These are phyloP conservation scores for Autographa pulchrina DNA, from an alignment of 2,888 invertebrate species.

Conservation along the genomic window DNA sequence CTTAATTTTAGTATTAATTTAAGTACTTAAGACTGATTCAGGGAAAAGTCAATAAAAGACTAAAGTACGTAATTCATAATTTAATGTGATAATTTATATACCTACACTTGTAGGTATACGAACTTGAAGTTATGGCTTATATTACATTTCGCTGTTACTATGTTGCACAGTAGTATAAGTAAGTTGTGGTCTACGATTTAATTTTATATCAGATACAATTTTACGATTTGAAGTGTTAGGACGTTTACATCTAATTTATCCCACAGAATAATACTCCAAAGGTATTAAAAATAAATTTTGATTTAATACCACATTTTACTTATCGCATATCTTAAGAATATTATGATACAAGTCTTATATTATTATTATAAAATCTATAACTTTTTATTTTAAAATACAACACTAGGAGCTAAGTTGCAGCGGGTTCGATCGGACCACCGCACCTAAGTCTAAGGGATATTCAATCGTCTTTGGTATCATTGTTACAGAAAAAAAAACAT, in stretches of 20 bases:
- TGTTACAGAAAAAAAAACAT: slow-evolving; percentile 80
- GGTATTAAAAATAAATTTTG: slow-evolving; percentile 85
- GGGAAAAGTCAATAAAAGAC: slow-evolving; percentile 65
- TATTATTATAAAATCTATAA: slow-evolving; percentile 81
- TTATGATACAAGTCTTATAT: slow-evolving; percentile 86
- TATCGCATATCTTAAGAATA: slow-evolving; percentile 74
- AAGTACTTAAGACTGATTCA: background rate
- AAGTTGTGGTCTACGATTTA: slow-evolving; percentile 63
- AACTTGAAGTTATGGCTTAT: slow-evolving; percentile 81
- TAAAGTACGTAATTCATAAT: slow-evolving; percentile 81
- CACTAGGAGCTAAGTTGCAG: slow-evolving; percentile 75
- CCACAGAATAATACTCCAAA: slow-evolving; percentile 81
- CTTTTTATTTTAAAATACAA: slow-evolving; percentile 79
- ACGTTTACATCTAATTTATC: slow-evolving; percentile 50
- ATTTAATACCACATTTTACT: slow-evolving; percentile 77
- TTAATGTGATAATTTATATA: slow-evolving; percentile 86
- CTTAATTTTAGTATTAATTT: slow-evolving; percentile 1
- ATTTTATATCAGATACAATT: slow-evolving; percentile 54
- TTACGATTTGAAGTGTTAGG: slow-evolving; percentile 43
- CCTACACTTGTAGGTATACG: slow-evolving; percentile 75
- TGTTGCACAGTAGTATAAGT: slow-evolving; percentile 72
- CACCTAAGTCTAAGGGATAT: slow-evolving; percentile 84
- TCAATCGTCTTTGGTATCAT: slow-evolving; percentile 89
- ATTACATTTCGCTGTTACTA: slow-evolving; percentile 78
- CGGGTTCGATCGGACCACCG: slow-evolving; percentile 68